Base-by-base conservation (phyloP, 2,888 invertebrate species). In the Prostheceraeus crozeri region DNA sequence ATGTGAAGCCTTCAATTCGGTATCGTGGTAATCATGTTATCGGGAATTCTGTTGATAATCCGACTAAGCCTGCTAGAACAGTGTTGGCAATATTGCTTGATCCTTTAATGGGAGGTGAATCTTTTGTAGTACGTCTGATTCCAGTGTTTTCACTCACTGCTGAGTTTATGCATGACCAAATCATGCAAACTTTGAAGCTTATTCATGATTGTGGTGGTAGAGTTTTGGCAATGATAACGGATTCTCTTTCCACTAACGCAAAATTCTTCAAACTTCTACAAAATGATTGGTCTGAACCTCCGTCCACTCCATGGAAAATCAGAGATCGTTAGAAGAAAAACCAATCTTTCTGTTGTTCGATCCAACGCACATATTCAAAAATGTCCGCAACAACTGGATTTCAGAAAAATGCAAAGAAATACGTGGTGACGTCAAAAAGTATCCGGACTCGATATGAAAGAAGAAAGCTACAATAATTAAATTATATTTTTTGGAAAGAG, bases 151-250 rank as follows among this genome's bases (percentile, higher is more conserved):
- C 14, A 16, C 40, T 40, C 8, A 40, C 6, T 40, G 8, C 40
- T 40, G 40, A 40, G 40, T 40, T 40, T n/a, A 16, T 40, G n/a
- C 19, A 40, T n/a, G n/a, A 40, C 6, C 40, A 40, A 19, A 40
- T 40, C 14, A 40, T 40, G n/a, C 14, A 14, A 16, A 19, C 19
- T 14, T 16, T 40, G 6, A 40, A 40, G 6, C 14, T 40, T 6
- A 40, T 40, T 19, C 40, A 40, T 14, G 40, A 40, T 14, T 6
- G 40, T 14, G 40, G 8, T 4, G 40, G 40, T 16, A 14, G 4
- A 8, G 40, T 40, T 40, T 19, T 40, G 6, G 8, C 19, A 8
- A 40, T 40, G 4, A 40, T 40, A 4, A 40, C 40, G 4, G 40
- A 40, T 14, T 40, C 40, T 14, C 19, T 40, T 16, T 40, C 40